phyloP scores from a whole-genome alignment of 2,113 vertebrate genomes.

The Pavo muticus region DNA sequence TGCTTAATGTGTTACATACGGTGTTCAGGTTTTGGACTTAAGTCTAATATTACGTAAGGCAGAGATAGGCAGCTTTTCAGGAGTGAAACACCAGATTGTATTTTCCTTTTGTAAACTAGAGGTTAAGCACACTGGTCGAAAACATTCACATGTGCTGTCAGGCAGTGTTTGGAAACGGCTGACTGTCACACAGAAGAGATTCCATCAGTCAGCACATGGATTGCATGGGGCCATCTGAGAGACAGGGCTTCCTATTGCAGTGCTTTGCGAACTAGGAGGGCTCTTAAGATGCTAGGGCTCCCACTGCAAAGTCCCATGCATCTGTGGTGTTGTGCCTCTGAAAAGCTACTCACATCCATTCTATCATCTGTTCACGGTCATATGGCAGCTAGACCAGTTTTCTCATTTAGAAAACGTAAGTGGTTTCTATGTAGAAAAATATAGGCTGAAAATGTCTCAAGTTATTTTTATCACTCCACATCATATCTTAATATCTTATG shows the following conservation, averaged over 20 bases:
- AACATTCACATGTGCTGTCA: not conserved
- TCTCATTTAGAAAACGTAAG: not conserved
- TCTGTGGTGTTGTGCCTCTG: fast-evolving
- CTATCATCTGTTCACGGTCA: not conserved
- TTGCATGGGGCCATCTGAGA: fast-evolving
- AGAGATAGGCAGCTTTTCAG: conserved; percentile 47
- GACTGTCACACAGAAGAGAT: not conserved
- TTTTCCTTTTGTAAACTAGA: conserved; percentile 53
- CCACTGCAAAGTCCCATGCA: fast-evolving
- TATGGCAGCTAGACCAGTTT: not conserved
- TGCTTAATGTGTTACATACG: not conserved
- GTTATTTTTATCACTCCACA: not conserved
- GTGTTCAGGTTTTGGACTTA: not conserved
- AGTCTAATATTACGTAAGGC: conserved; percentile 27
- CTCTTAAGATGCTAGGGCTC: fast-evolving
- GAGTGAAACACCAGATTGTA: conserved; percentile 17
- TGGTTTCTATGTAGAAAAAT: not conserved
- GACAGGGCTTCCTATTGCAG: not conserved
- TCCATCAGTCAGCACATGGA: not conserved
- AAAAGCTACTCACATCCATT: not conserved
- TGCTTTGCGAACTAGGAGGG: not conserved
- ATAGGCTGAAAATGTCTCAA: not conserved
- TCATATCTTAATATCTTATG: not conserved
- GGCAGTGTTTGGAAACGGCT: not conserved
- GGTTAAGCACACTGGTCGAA: conserved; percentile 17